Percentiles rank a stretch among this genome's conserved stretches.
These are phyloP conservation scores for Synergus laeviventris DNA, from an alignment of 2,888 invertebrate genomes.

Conservation along the genomic window DNA sequence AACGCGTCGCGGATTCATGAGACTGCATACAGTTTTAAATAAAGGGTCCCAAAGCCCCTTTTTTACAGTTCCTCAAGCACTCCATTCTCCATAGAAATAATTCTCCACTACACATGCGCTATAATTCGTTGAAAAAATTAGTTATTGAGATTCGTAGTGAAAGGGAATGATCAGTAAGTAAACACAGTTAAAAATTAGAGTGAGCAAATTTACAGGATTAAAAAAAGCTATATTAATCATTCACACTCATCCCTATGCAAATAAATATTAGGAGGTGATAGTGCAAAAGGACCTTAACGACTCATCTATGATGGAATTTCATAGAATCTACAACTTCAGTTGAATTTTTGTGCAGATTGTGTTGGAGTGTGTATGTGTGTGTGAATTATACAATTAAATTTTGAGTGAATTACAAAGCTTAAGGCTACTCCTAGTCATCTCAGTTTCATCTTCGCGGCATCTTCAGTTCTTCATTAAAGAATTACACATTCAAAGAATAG, in stretches of 20 bases:
- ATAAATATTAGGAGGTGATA: background rate
- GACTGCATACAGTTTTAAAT: too few species aligned
- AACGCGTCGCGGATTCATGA: too few species aligned
- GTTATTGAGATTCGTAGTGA: background rate
- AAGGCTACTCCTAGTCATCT: background rate
- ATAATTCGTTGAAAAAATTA: background rate
- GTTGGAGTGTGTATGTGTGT: background rate
- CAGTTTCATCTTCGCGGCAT: too few species aligned
- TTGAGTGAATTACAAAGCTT: background rate
- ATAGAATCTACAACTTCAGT: background rate
- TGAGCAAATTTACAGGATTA: background rate
- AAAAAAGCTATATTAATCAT: background rate
- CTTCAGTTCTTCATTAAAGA: too few species aligned
- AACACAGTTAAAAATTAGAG: background rate
- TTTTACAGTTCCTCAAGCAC: too few species aligned
- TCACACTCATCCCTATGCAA: background rate
- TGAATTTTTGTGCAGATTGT: background rate
- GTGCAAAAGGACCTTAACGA: background rate
- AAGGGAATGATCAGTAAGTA: background rate
- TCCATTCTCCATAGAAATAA: background rate
- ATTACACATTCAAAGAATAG: background rate
- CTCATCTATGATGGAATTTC: background rate
- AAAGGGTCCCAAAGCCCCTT: too few species aligned
- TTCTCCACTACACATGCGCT: background rate
- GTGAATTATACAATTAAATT: constrained; percentile 10